phyloP scores from a whole-genome alignment of 2,113 vertebrate genomes.

The Marmota monax region DNA sequence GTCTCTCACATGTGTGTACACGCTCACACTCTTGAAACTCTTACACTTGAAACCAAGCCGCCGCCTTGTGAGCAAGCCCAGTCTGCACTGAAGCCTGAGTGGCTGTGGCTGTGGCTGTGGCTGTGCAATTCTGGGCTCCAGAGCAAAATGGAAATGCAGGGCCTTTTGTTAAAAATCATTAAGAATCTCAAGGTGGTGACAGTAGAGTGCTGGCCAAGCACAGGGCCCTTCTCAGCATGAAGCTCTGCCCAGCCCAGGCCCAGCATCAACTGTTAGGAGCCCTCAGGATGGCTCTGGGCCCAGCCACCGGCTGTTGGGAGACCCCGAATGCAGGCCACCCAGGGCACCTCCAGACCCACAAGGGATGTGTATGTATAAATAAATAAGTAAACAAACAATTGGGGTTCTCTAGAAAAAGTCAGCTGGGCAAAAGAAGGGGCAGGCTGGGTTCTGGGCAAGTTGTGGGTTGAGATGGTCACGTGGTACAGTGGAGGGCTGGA shows the following conservation, averaged over 20 bases:
- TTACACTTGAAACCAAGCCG: not conserved
- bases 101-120: not conserved
- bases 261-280: not conserved
- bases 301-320: not conserved
- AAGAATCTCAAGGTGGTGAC: not conserved
- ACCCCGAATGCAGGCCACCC: not conserved
- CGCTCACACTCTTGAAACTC: not conserved
- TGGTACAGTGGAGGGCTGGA: not conserved
- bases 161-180: not conserved
- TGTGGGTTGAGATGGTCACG: not conserved
- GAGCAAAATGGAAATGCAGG: not conserved
- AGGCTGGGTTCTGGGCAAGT: not conserved
- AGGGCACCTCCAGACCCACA: not conserved
- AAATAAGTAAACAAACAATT: not conserved
- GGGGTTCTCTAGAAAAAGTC: not conserved
- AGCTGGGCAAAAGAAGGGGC: not conserved
- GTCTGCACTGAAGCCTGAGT: not conserved
- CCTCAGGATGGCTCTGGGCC: not conserved
- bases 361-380: rapidly evolving
- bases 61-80: not conserved
- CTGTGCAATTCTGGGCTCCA: not conserved
- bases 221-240: not conserved
- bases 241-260: not conserved
- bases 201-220: not conserved
- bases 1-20: not conserved